Evolutionary conservation across 2,888 invertebrate species (phyloP).

Genomic region (Pemphredon lugubris): DNA sequence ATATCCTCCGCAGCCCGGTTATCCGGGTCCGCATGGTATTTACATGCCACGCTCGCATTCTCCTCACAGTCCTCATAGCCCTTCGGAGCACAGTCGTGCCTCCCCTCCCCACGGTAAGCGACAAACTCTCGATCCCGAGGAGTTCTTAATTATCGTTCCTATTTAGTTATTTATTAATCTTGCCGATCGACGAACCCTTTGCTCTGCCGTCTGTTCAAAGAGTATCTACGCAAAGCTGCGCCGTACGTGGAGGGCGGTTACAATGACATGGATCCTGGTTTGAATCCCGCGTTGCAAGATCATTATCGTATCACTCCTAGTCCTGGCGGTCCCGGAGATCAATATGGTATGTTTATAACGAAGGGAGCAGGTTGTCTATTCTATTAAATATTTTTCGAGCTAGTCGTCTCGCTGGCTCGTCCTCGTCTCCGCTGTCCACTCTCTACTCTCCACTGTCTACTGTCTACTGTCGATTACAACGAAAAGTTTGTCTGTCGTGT

Average conservation of each 20-base stretch:
- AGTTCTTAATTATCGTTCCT: neutral
- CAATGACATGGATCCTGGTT: constrained; percentile 84
- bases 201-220: too few species aligned
- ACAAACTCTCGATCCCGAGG: neutral
- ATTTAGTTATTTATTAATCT: neutral
- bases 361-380: too few species aligned
- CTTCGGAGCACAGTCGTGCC: constrained; percentile 79
- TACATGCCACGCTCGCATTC: constrained; percentile 77
- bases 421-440: too few species aligned
- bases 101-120: constrained; percentile 79
- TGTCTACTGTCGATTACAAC: too few species aligned
- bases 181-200: too few species aligned
- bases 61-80: constrained; percentile 79
- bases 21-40: constrained; percentile 78
- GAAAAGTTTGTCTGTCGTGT: constrained; percentile 27
- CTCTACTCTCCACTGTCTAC: too few species aligned
- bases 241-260: constrained; percentile 84
- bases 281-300: constrained; percentile 80
- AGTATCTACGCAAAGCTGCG: constrained; percentile 83
- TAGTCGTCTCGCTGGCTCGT: too few species aligned
- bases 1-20: constrained; percentile 79
- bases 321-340: constrained; percentile 84
- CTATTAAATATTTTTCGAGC: too few species aligned
- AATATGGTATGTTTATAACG: constrained; percentile 81
- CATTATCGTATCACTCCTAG: constrained; percentile 86